Conservation (phyloP, 2,888 invertebrate species). For the Malthinus flaveolus region DNA sequence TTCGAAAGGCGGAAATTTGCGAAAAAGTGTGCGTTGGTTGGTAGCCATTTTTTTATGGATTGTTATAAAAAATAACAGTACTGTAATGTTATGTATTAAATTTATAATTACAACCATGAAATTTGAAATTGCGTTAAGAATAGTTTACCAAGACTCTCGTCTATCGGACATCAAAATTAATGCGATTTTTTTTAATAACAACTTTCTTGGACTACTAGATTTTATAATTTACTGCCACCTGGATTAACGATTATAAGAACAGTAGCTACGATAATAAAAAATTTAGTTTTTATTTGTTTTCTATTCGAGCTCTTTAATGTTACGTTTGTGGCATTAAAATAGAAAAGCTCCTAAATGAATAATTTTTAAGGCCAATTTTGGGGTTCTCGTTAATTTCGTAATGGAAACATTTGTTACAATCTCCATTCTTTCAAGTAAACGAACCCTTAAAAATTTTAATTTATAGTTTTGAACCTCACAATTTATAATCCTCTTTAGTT, state of each 20-base stretch:
- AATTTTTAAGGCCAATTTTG: too few relatives aligned
- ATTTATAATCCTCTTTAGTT: too few relatives aligned
- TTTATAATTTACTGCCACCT: constrained; percentile 40
- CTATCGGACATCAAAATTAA: background rate
- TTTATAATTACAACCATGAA: constrained; percentile 54
- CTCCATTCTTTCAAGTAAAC: too few relatives aligned
- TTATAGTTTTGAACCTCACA: too few relatives aligned
- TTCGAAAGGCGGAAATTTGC: constrained; percentile 17
- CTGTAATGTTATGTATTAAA: constrained; percentile 49
- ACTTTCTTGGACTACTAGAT: constrained; percentile 34
- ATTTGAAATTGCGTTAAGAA: constrained; percentile 52
- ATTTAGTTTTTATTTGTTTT: constrained; percentile 8
- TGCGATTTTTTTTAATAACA: background rate
- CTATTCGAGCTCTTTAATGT: background rate
- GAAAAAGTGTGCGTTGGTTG: background rate
- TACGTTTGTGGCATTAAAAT: too few relatives aligned
- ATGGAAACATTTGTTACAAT: too few relatives aligned
- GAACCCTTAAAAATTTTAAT: too few relatives aligned
- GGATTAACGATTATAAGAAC: constrained; percentile 47
- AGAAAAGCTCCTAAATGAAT: too few relatives aligned
- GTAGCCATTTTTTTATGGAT: background rate
- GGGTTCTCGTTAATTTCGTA: too few relatives aligned
- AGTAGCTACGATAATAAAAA: constrained; percentile 46
- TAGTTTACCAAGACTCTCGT: constrained; percentile 34
- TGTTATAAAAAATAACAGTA: constrained; percentile 13